Evolutionary conservation across 1,140 invertebrate species (phyloP).

Genomic region (Drosophila seguyi): DNA sequence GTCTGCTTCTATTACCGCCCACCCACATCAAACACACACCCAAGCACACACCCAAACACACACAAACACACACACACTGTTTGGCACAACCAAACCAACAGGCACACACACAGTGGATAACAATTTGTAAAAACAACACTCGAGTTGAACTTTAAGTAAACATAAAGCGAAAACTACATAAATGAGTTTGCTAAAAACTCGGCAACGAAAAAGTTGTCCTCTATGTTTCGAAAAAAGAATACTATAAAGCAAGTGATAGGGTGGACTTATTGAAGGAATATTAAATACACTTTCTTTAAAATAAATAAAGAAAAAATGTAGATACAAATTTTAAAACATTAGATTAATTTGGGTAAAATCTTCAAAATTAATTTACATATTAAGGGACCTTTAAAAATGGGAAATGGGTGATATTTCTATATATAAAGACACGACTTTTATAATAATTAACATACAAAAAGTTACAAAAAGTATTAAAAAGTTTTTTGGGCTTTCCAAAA

Average conservation of each 20-base stretch:
- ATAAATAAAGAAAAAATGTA: too few species aligned
- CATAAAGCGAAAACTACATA: conserved; percentile 79
- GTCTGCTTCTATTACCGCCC: conserved; percentile 54
- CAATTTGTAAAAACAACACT: conserved; percentile 85
- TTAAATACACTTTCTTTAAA: conserved; percentile 4
- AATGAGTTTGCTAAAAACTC: conserved; percentile 82
- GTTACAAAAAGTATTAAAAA: too few species aligned
- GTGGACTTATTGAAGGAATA: neutral
- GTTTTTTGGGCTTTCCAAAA: too few species aligned
- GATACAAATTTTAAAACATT: neutral
- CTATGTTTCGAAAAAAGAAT: conserved; percentile 7
- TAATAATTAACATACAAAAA: too few species aligned
- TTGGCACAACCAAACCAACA: conserved; percentile 21
- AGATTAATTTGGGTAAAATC: neutral
- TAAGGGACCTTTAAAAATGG: neutral
- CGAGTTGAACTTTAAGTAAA: conserved; percentile 81
- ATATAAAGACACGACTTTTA: too few species aligned
- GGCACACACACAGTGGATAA: conserved; percentile 55
- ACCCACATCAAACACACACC: conserved; percentile 18
- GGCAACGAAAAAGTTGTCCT: conserved; percentile 67
- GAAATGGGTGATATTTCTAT: too few species aligned
- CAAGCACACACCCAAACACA: conserved; percentile 13
- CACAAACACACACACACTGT: too few species aligned
- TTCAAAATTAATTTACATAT: neutral
- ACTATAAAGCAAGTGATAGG: neutral